Base-by-base conservation (phyloP, 1,140 invertebrate genomes). In the Teleogryllus occipitalis region DNA sequence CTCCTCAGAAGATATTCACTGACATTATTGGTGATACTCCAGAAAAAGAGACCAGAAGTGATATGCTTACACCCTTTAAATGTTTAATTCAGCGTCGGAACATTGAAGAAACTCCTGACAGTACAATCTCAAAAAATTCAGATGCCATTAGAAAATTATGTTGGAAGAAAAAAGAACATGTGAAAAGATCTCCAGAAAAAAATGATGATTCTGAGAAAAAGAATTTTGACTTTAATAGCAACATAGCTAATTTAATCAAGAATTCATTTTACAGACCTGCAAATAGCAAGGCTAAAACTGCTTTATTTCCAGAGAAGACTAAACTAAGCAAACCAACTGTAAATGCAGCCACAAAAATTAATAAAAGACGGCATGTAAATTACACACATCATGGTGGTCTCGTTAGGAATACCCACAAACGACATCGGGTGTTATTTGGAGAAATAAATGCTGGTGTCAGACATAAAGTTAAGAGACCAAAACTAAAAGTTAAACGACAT, bases 401-500 rank as follows among this genome's bases (percentile, higher is more conserved):
- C 18, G 2, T 7, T 7, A 65, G 54, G 7, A 77, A 21, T 12
- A 21, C 15, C 8, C 14, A 77, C 18, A 10, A 15, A 21, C 14
- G 18, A 77, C 47, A 12, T 18, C 75, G 76, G 77, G 49, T 80
- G 10, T 83, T 39, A 77, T 78, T 81, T 46, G 84, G 84, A 8
- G 83, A 83, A 80, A 85, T 87, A 8, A 87, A 87, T 80, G 83
- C 82, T 72, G 86, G 86, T 22, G 85, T 87, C 6, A 79, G 76
- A 6, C 86, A 87, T 80, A 83, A 83, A 3, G 84, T 87, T 15
- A 87, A 83, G 79, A 84, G 81, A 76, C 85, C 84, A 47, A 87
- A 85, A 82, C 75, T 80, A 7, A 86, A 85, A 47, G 80, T 39
- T 39, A 80, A 74, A 77, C 77, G 7, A 22, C 78, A 12, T 77